A percentile compares a stretch with the other conserved stretches of the same genome.
Conservation (phyloP, 1,140 invertebrate species). For the Adelges cooleyi region DNA sequence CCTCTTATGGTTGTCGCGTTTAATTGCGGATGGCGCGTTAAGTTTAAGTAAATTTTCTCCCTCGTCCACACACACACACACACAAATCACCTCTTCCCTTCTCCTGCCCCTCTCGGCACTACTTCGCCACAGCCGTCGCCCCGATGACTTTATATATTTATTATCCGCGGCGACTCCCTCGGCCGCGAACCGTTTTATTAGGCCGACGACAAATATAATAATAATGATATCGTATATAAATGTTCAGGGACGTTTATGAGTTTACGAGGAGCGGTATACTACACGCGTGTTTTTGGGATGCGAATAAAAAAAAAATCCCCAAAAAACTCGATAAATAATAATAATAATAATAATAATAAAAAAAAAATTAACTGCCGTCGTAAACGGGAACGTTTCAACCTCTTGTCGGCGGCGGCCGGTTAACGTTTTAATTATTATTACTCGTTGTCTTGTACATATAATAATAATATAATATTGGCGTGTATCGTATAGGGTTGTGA, state of each 20-base stretch:
- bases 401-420: not conserved
- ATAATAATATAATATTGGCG: no score
- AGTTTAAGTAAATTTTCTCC: conserved; percentile 19
- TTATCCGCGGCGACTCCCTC: not conserved
- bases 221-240: conserved; percentile 9
- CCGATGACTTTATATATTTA: conserved; percentile 9
- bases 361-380: conserved; percentile 24
- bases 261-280: not conserved
- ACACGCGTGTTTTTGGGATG: conserved; percentile 17
- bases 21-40: conserved; percentile 27
- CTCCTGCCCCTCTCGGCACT: no score
- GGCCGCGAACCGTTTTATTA: conserved; percentile 5
- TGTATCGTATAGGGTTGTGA: no score
- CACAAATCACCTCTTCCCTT: not conserved
- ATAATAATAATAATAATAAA: not conserved
- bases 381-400: not conserved
- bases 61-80: conserved; percentile 17
- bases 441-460: no score
- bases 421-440: conserved; percentile 22
- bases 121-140: not conserved
- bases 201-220: conserved; percentile 7
- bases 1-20: no score
- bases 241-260: conserved; percentile 23
- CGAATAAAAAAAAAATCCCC: no score
- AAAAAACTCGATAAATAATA: no score